phyloP scores from a whole-genome alignment of 2,797 vertebrate species.

The Dromococcyx pavoninus region DNA sequence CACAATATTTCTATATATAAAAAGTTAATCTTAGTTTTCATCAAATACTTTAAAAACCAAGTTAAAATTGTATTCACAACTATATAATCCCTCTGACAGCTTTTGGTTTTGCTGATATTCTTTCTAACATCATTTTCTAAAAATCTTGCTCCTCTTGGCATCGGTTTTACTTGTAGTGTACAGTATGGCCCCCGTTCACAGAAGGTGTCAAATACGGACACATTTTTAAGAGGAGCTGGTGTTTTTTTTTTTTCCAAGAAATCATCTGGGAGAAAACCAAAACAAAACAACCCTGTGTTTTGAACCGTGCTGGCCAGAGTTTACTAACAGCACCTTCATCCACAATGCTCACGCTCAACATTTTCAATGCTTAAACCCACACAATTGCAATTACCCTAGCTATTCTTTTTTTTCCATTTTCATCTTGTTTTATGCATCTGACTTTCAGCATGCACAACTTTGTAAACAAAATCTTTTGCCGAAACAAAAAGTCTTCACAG shows the following conservation, averaged over 20 bases:
- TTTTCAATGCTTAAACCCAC: constrained; percentile 39
- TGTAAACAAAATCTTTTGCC: constrained; percentile 62
- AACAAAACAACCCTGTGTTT: constrained; percentile 53
- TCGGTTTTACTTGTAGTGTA: background rate
- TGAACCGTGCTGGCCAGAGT: constrained; percentile 58
- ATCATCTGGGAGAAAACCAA: constrained; percentile 25
- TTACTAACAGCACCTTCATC: constrained; percentile 54
- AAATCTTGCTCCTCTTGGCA: constrained; percentile 35
- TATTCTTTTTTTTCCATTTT: constrained; percentile 53
- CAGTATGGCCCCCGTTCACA: constrained; percentile 56
- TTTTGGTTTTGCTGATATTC: constrained; percentile 77
- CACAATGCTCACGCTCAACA: constrained; percentile 6
- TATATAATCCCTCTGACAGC: constrained; percentile 70
- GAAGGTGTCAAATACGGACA: constrained; percentile 54
- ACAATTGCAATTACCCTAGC: constrained; percentile 21
- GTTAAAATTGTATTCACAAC: constrained; percentile 69
- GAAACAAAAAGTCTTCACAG: constrained; percentile 54
- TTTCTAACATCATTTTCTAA: constrained; percentile 30
- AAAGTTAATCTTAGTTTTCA: constrained; percentile 70
- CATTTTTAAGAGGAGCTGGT: constrained; percentile 27
- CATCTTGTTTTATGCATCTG: constrained; percentile 63
- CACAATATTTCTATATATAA: constrained; percentile 59
- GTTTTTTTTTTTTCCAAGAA: constrained; percentile 12
- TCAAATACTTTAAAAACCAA: constrained; percentile 68
- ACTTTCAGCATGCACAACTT: constrained; percentile 43